Evolutionary conservation across 2,113 vertebrate genomes (phyloP), one percentile per base, ranked within the genome.

Genomic region (Pteropus alecto): DNA sequence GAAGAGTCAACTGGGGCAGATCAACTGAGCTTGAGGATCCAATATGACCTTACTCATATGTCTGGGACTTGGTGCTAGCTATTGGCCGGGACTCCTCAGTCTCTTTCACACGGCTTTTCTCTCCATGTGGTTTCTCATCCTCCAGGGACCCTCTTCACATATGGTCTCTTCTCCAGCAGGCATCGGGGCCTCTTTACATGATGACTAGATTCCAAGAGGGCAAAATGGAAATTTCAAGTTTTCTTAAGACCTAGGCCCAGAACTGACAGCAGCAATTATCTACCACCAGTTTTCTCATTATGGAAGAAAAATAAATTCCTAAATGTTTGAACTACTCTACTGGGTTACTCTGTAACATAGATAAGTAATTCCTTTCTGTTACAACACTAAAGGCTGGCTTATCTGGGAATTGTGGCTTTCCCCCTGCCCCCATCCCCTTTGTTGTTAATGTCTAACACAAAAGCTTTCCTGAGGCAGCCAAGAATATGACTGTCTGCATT

Each of bases 251-350:
- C 28, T 18, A 28, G 7, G 56, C 38, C 43, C 7, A 22, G 30
- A 76, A 61, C 19, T 54, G 73, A 51, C 5, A 81, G 22, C 26
- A 92, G 33, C 15, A 24, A 1, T 67, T n/a, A 76, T 11, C 16
- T 48, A 67, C 63, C 43, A 65, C 7, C 60, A 65, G 79, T 60
- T 11, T 48, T 82, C 16, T 92, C 43, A 5, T 58, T 38, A n/a
- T 38, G 3, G 70, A 26, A 96, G 46, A 85, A 97, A 90, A 88
- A 65, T 70, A 79, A 96, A 58, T 41, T 85, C 87, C 13, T 30
- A 16, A 76, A 61, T 92, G 41, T 88, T 79, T n/a, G 77, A 67
- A 22, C 38, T 67, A 2, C 71, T 78, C 38, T 58, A 12, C 10
- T 77, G 16, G 46, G 11, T 3, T 43, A 21, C 77, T 95, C 63